Conservation (phyloP, 2,888 invertebrate species). For the Spilarctia lutea region DNA sequence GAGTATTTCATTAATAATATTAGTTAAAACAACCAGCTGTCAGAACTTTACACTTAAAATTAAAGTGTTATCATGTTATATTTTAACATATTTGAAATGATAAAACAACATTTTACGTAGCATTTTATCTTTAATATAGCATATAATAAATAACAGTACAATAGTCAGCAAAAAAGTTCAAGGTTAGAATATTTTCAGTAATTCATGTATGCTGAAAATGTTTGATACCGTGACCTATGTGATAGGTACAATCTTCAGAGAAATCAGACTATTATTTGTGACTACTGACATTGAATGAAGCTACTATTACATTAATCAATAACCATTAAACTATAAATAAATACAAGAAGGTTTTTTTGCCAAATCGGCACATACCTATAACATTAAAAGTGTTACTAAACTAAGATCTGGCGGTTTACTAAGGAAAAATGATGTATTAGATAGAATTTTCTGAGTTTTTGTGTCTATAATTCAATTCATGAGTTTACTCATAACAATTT, state of each 20-base stretch:
- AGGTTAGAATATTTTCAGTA: not conserved
- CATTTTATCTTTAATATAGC: not conserved
- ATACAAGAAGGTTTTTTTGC: not conserved
- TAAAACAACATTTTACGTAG: not conserved
- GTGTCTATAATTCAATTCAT: too few species aligned
- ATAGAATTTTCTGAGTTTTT: too few species aligned
- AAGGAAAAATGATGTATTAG: too few species aligned
- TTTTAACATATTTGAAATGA: not conserved
- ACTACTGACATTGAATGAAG: slow-evolving; percentile 10
- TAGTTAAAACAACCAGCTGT: too few species aligned
- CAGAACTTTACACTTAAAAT: not conserved
- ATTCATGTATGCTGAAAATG: not conserved
- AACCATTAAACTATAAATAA: not conserved
- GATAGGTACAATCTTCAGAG: not conserved
- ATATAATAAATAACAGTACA: not conserved
- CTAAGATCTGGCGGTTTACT: too few species aligned
- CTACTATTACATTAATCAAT: not conserved
- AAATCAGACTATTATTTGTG: slow-evolving; percentile 4
- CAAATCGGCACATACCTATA: not conserved
- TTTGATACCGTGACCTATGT: not conserved
- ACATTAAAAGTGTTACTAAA: not conserved
- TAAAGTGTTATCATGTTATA: not conserved
- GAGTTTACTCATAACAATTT: too few species aligned
- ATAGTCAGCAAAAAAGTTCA: not conserved
- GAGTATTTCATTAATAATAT: too few species aligned